A percentile compares a stretch with the other conserved stretches of the same genome.
Evolutionary conservation across 2,888 invertebrate genomes (phyloP).

Genomic region (Drosophila ustulata): DNA sequence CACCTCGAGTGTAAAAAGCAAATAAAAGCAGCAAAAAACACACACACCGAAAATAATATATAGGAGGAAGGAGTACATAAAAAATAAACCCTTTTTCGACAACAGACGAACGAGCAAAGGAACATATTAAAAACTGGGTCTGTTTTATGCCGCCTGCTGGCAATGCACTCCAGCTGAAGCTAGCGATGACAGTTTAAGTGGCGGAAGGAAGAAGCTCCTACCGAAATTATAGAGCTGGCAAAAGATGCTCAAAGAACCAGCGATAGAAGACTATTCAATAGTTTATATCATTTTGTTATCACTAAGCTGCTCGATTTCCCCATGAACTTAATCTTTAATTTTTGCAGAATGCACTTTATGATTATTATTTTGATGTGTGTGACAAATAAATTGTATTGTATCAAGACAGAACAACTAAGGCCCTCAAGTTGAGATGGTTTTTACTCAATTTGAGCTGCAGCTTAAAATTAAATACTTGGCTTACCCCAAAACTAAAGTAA

Average conservation of each 20-base stretch:
- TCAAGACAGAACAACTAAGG: no score
- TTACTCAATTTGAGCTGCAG: no score
- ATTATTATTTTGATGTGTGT: no score
- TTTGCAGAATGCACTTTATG: no score
- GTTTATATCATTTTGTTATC: background rate
- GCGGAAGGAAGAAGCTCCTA: background rate
- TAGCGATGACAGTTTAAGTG: conserved; percentile 52
- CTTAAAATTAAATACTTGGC: no score
- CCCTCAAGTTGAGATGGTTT: no score
- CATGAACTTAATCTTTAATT: no score
- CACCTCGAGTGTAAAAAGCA: conserved; percentile 80
- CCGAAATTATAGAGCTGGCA: no score
- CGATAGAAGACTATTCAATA: background rate
- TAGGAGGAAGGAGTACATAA: background rate
- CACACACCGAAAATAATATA: background rate
- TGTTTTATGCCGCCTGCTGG: conserved; percentile 47
- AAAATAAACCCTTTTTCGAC: conserved; percentile 59
- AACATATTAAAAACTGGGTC: conserved; percentile 58
- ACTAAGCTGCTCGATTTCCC: no score
- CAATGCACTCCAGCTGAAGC: conserved; percentile 14
- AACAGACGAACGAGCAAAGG: conserved; percentile 32
- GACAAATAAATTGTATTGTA: no score
- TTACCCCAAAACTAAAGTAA: no score
- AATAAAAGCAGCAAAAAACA: conserved; percentile 60
- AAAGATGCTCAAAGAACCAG: background rate